phyloP scores from a whole-genome alignment of 2,888 invertebrate genomes.

The Gastrophysa polygoni region DNA sequence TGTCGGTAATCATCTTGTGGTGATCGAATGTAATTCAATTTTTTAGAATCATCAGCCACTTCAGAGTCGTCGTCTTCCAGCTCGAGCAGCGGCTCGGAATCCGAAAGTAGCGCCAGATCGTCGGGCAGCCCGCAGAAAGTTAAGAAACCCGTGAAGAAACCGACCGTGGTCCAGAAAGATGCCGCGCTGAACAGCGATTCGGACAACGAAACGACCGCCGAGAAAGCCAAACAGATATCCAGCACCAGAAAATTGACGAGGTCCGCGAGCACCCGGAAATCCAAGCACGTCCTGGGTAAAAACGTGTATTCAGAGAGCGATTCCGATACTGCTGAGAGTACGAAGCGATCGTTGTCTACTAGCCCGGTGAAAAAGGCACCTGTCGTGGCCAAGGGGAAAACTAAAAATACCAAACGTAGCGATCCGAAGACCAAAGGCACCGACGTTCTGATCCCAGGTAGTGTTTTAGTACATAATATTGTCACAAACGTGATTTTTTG shows the following conservation, averaged over 20 bases:
- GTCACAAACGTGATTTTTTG: too few species aligned
- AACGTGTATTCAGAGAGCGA: conserved; percentile 68
- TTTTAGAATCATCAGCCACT: conserved; percentile 56
- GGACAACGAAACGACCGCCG: conserved; percentile 45
- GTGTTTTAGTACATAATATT: too few species aligned
- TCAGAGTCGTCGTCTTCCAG: conserved; percentile 52
- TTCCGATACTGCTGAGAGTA: conserved; percentile 68
- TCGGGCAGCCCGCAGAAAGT: conserved; percentile 42
- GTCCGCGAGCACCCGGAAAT: conserved; percentile 71
- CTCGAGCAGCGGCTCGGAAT: conserved; percentile 51
- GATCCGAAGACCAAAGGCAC: conserved; percentile 49
- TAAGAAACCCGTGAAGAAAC: conserved; percentile 52
- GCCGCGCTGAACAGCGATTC: conserved; percentile 47
- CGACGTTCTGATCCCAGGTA: conserved; percentile 50
- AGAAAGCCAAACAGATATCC: conserved; percentile 44
- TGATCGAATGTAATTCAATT: background rate
- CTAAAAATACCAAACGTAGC: conserved; percentile 56
- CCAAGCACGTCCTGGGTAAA: conserved; percentile 67
- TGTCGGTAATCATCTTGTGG: too few species aligned
- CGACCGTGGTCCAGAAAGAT: conserved; percentile 45
- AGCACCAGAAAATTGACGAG: conserved; percentile 71
- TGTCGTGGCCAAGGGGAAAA: conserved; percentile 58
- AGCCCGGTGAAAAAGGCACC: conserved; percentile 70
- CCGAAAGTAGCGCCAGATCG: conserved; percentile 47
- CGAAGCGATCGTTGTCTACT: conserved; percentile 63